Evolutionary conservation across 2,797 vertebrate species (phyloP).

Genomic region (Podargus strigoides): DNA sequence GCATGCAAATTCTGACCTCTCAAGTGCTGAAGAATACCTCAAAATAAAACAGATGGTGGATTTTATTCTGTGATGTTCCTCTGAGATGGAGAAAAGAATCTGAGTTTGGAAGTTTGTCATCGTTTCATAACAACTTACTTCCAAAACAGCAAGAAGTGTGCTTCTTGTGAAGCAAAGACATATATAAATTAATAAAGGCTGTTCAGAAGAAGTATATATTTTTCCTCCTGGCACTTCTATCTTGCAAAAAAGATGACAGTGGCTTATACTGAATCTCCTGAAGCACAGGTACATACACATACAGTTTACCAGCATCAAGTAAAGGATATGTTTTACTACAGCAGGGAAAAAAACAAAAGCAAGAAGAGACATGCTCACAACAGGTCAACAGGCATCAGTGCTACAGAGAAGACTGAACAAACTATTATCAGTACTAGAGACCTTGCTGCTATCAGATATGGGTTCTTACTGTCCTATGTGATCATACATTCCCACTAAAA

Average conservation of each 20-base stretch:
- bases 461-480: background rate
- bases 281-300: background rate
- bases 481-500: background rate
- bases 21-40: background rate
- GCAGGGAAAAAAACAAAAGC: background rate
- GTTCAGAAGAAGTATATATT: background rate
- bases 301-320: background rate
- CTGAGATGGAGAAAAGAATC: background rate
- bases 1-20: background rate
- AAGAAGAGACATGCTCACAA: background rate
- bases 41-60: background rate
- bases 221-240: background rate
- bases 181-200: background rate
- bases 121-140: background rate
- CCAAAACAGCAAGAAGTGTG: background rate
- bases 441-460: background rate
- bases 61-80: background rate
- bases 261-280: background rate
- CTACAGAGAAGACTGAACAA: background rate
- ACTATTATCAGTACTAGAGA: background rate
- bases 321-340: background rate
- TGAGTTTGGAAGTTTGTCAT: background rate
- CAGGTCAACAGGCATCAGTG: background rate
- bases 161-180: background rate
- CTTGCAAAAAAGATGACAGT: background rate